These are phyloP conservation scores for Apteryx mantelli DNA, from an alignment of 2,113 vertebrate genomes.

Conservation along the genomic window DNA sequence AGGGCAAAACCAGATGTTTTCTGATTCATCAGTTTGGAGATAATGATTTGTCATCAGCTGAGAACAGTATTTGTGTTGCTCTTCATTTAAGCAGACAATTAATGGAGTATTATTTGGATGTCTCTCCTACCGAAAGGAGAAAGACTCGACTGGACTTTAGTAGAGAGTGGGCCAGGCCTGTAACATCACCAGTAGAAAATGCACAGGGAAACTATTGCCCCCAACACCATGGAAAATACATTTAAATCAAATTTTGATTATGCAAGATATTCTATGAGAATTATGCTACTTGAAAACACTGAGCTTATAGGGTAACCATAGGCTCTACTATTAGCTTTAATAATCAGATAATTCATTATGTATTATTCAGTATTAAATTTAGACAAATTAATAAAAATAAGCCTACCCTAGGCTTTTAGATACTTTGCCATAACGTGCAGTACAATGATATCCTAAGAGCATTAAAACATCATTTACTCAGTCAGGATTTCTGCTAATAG, in stretches of 20 bases:
- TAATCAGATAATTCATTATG: background rate
- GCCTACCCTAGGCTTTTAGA: background rate
- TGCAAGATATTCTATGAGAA: background rate
- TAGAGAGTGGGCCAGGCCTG: background rate
- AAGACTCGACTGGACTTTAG: background rate
- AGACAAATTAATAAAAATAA: background rate
- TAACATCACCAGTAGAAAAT: background rate
- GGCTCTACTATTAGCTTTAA: background rate
- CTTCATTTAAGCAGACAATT: background rate
- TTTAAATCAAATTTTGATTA: background rate
- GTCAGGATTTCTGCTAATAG: background rate
- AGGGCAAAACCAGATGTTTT: background rate
- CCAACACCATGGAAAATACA: background rate
- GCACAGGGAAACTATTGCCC: accelerated
- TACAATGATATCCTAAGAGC: background rate
- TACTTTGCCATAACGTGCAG: background rate
- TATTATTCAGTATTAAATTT: background rate
- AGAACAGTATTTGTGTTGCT: background rate
- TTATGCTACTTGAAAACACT: background rate
- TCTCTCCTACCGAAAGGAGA: background rate
- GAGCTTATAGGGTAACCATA: background rate
- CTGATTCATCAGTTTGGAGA: background rate
- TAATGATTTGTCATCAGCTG: background rate
- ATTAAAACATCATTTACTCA: background rate
- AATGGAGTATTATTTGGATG: background rate